These are phyloP conservation scores for Darevskia mixta DNA, from an alignment of 2,797 vertebrate species.

Conservation along the genomic window DNA sequence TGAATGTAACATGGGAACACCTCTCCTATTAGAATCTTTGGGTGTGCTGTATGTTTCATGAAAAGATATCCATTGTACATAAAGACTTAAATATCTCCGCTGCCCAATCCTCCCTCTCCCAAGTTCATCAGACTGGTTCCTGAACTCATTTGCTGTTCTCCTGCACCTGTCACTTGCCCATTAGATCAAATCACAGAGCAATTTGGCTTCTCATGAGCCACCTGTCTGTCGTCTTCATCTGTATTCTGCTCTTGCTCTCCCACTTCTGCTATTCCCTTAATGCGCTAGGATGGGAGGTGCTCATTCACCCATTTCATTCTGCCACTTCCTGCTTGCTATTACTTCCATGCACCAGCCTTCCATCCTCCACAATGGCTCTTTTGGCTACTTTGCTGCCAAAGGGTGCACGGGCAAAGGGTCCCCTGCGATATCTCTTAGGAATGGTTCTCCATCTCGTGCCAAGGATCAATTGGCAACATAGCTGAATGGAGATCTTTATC, in stretches of 20 bases:
- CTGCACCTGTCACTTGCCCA: neutral
- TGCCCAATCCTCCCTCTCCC: too few species aligned
- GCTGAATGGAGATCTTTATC: neutral
- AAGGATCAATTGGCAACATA: neutral
- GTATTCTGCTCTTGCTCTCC: neutral
- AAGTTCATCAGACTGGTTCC: neutral
- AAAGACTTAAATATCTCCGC: neutral
- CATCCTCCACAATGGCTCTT: neutral
- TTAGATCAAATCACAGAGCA: neutral
- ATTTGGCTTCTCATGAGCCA: neutral
- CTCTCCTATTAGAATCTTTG: neutral
- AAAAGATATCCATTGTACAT: neutral
- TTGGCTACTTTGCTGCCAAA: neutral
- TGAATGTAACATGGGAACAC: too few species aligned
- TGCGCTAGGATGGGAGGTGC: neutral
- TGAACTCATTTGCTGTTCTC: neutral
- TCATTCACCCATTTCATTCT: neutral
- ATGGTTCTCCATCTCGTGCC: neutral
- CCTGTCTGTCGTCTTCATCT: neutral
- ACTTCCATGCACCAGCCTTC: constrained; percentile 5
- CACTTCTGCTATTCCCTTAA: neutral
- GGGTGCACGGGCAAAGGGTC: neutral
- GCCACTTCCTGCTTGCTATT: neutral
- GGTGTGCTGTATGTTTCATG: neutral
- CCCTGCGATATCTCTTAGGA: neutral